Percentiles rank a stretch among this genome's conserved stretches.
These are phyloP conservation scores for Steinernema khuongi DNA, from an alignment of 1,140 invertebrate species.

Conservation along the genomic window DNA sequence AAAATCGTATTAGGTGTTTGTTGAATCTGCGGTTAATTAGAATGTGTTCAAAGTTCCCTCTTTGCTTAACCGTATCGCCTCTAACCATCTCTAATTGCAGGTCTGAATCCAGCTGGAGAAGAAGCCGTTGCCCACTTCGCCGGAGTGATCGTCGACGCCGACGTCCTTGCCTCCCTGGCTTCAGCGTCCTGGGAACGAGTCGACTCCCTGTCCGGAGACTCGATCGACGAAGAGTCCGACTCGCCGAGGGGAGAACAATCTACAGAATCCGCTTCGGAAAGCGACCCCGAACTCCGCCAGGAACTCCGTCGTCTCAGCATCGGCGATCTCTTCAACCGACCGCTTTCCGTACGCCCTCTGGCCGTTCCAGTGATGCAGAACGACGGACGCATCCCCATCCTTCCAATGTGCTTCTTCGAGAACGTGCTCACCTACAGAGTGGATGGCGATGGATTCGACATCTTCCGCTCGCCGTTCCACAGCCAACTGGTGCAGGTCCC, in stretches of 20 bases:
- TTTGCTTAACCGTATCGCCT: no score
- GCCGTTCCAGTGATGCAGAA: background rate
- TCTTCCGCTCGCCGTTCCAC: background rate
- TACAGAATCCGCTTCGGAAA: no score
- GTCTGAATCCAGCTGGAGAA: background rate
- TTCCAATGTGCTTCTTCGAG: background rate
- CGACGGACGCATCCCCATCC: background rate
- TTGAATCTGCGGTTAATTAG: no score
- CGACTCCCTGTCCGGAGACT: no score
- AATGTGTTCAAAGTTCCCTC: no score
- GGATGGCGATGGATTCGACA: background rate
- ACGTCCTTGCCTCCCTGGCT: background rate
- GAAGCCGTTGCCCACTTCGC: background rate
- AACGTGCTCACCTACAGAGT: background rate
- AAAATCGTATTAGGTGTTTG: no score
- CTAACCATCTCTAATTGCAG: background rate
- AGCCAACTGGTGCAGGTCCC: background rate
- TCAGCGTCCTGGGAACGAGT: no score
- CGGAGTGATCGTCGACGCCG: background rate
- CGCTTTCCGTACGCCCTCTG: background rate
- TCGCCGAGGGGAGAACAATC: no score
- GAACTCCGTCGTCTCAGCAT: background rate
- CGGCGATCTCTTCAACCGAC: background rate
- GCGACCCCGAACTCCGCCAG: background rate
- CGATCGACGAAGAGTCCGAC: no score